Base-by-base conservation (phyloP, 2,888 invertebrate species). In the Archips xylosteana region DNA sequence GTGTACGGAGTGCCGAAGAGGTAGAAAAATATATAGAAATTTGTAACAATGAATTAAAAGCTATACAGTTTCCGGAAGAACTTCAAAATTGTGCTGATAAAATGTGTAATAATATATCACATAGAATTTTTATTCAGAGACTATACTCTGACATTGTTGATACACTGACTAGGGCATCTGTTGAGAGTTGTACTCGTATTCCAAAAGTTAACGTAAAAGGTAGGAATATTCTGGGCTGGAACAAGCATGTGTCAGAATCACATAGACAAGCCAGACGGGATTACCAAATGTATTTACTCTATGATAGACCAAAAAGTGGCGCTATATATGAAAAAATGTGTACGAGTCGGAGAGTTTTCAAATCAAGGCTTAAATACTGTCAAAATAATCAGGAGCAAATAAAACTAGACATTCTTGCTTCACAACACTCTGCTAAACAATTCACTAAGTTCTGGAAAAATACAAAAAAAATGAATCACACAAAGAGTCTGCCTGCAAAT, bases 391-490 rank as follows among this genome's bases (percentile, higher is more conserved):
- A 65, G 54, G 36, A 65, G 15, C 51, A 65, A 8, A 65, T 65
- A 5, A 65, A 54, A 51, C 4, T 65, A 0, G 63, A 63, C 23
- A 47, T 63, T 32, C 45, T 63, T 2, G 12, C 49, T n/a, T 13
- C 13, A 13, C 49, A 51, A 5, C 45, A 62, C 15, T 13, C 42
- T 9, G 23, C 39, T 9, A 63, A 47, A 47, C 15, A 47, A 13
- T 63, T 63, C 15, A n/a, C 13, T 15, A 36, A 34, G 13, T 65
- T 65, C 54, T 64, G 64, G 64, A 49, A 64, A 51, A 12, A n/a
- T n/a, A 64, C 51, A 5, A 64, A 34, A 34, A 64, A 63, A 13
- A 13, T 63, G 2, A 63, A 63, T 15, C 8, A 2, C 23, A 62
- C 15, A 23, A 8, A 42, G 12, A 45, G 23, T 32, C 23, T 63